Percentiles rank a stretch among this genome's conserved stretches.
Conservation (phyloP, 1,140 invertebrate species). For the Vollenhovia emeryi region DNA sequence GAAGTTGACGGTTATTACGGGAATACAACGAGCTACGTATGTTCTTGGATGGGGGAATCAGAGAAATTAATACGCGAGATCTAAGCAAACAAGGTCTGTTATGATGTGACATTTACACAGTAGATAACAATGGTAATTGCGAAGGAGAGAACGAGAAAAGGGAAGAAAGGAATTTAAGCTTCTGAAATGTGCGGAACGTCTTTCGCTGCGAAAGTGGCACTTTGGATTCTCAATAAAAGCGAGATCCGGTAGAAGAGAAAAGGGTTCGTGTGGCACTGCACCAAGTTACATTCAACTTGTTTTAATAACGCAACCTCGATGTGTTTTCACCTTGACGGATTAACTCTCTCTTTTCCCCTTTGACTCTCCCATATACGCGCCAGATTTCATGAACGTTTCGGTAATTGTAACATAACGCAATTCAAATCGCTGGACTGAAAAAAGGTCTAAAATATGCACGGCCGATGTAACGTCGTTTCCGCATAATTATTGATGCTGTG, state of each 20-base stretch:
- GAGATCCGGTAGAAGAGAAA: background rate
- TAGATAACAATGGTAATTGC: background rate
- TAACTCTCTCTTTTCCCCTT: background rate
- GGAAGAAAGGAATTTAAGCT: conserved; percentile 9
- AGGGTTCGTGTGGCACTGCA: background rate
- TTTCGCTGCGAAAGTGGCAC: background rate
- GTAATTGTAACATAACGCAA: background rate
- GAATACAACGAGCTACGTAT: background rate
- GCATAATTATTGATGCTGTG: background rate
- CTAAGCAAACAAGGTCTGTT: background rate
- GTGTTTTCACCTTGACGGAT: background rate
- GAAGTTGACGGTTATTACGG: background rate
- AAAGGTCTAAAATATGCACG: background rate
- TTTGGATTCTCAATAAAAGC: conserved; percentile 28
- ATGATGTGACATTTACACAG: conserved; percentile 40
- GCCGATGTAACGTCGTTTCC: background rate
- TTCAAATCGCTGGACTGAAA: background rate
- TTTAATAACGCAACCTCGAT: background rate
- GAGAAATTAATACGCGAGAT: conserved; percentile 12
- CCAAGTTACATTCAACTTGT: background rate
- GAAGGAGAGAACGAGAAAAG: background rate
- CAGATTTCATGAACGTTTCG: background rate
- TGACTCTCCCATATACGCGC: background rate
- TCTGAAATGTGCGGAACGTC: background rate
- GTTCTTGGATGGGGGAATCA: background rate